Base-by-base conservation (phyloP, 2,113 vertebrate species). In the Hyla sarda region DNA sequence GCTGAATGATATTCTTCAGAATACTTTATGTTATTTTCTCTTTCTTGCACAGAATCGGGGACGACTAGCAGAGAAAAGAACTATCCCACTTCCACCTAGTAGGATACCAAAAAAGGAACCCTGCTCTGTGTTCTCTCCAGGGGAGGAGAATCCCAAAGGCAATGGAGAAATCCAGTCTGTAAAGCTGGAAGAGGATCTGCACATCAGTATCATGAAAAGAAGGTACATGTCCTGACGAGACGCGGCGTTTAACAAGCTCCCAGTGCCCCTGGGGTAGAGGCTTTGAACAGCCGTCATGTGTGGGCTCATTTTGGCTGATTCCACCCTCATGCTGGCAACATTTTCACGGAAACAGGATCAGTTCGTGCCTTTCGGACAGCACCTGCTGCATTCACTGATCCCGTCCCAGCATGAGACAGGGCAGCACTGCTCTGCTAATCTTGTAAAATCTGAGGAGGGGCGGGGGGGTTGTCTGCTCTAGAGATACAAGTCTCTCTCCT, bases 21-120 rank as follows among this genome's bases (percentile, higher is more conserved):
- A 60, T 60, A 34, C 52, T 80, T 80, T 23, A 77, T 17, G 23
- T 10, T 28, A 10, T 65, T 34, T 47, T 73, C 50, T 45, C 32
- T 0, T 30, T 74, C 34, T 50, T 76, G 9, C 50, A 32, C 92
- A 99, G 98, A 99, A 99, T 90, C 97, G 98, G 74, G 98, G 98
- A 23, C 98, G 98, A 75, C 92, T 99, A 92, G 98, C 98, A 23
- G 98, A 99, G 92, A 99, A 98, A 93, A 97, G 98, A 82, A 97
- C 96, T 0, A 96, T 96, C 50, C 96, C 96, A 12, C 91, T 98
- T 74, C 96, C 97, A 13, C 95, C 97, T 6, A 94, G 91, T 83
- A 94, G 95, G 79, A 90, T 96, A 88, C 97, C 96, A 47, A 99
- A 98, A 93, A 97, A 97, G 88, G 98, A 99, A 92, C 93, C 96